phyloP scores from a whole-genome alignment of 1,140 invertebrate species.

The Drosophila varians region DNA sequence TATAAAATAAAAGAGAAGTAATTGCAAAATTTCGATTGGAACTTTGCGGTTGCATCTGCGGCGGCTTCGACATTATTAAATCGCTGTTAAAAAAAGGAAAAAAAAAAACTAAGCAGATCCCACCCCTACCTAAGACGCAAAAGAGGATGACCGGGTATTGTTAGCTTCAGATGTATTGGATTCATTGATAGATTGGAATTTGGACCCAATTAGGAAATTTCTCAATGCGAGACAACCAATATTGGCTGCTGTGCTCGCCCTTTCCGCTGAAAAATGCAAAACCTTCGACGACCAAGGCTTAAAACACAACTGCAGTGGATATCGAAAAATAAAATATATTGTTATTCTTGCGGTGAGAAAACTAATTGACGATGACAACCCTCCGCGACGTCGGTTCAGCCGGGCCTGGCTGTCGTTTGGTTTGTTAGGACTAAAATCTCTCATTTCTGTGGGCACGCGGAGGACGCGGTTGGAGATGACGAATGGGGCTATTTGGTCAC shows the following conservation, averaged over 20 bases:
- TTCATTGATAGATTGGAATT: slow-evolving; percentile 78
- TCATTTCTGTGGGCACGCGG: slow-evolving; percentile 5
- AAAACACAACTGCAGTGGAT: slow-evolving; percentile 7
- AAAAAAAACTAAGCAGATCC: neutral
- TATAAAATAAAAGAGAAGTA: neutral
- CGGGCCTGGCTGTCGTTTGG: neutral
- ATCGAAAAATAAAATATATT: slow-evolving; percentile 72
- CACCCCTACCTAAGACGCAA: neutral
- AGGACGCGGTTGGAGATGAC: neutral
- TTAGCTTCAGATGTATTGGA: slow-evolving; percentile 46
- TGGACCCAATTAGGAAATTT: slow-evolving; percentile 78
- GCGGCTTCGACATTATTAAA: neutral
- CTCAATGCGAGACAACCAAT: slow-evolving; percentile 45
- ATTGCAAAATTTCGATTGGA: neutral
- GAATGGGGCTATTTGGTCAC: slow-evolving; percentile 24
- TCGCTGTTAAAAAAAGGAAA: neutral
- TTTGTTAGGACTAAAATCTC: slow-evolving; percentile 10
- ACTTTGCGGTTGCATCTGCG: neutral
- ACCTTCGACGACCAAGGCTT: slow-evolving; percentile 43
- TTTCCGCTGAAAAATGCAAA: slow-evolving; percentile 74
- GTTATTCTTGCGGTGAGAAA: slow-evolving; percentile 73
- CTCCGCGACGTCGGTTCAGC: slow-evolving; percentile 12
- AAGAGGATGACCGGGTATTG: slow-evolving; percentile 24
- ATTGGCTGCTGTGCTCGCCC: slow-evolving; percentile 24
- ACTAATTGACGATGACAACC: slow-evolving; percentile 73